These are phyloP conservation scores for Malacosoma neustria DNA, from an alignment of 2,888 invertebrate species.

Conservation along the genomic window DNA sequence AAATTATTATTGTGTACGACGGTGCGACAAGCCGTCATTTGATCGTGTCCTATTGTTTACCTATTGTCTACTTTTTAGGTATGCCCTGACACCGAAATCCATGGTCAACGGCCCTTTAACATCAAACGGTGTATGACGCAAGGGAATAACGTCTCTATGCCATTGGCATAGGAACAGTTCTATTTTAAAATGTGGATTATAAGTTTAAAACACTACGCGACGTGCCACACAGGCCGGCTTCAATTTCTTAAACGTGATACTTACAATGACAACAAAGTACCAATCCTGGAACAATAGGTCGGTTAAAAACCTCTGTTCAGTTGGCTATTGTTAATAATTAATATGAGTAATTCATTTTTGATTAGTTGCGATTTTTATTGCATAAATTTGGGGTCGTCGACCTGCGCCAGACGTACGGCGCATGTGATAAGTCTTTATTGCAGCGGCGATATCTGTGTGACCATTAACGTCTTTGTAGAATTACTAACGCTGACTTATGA, in stretches of 20 bases:
- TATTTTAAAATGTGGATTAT: slow-evolving; percentile 6
- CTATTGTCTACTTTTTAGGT: not conserved
- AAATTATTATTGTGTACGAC: too few relatives aligned
- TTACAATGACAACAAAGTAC: slow-evolving; percentile 29
- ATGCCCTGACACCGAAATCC: slow-evolving; percentile 1
- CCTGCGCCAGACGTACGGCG: slow-evolving; percentile 16
- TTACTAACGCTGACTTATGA: too few relatives aligned
- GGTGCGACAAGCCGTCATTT: slow-evolving; percentile 1
- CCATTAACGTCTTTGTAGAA: slow-evolving; percentile 1
- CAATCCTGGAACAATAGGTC: slow-evolving; percentile 31
- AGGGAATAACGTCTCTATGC: not conserved
- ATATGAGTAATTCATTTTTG: slow-evolving; percentile 1
- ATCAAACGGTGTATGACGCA: slow-evolving; percentile 5
- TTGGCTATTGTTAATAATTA: not conserved
- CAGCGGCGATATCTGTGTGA: slow-evolving; percentile 13
- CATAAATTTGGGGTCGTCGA: slow-evolving; percentile 11
- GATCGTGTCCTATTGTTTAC: not conserved
- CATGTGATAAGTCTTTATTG: slow-evolving; percentile 12
- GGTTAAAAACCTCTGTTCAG: slow-evolving; percentile 22
- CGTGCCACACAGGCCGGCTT: slow-evolving; percentile 10
- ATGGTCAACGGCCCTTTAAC: slow-evolving; percentile 6
- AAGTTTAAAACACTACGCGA: slow-evolving; percentile 10
- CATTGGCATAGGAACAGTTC: not conserved
- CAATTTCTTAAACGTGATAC: slow-evolving; percentile 24
- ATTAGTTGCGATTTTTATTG: slow-evolving; percentile 4